These are phyloP conservation scores for Pluvianellus socialis DNA, from an alignment of 2,113 vertebrate species.

Conservation along the genomic window DNA sequence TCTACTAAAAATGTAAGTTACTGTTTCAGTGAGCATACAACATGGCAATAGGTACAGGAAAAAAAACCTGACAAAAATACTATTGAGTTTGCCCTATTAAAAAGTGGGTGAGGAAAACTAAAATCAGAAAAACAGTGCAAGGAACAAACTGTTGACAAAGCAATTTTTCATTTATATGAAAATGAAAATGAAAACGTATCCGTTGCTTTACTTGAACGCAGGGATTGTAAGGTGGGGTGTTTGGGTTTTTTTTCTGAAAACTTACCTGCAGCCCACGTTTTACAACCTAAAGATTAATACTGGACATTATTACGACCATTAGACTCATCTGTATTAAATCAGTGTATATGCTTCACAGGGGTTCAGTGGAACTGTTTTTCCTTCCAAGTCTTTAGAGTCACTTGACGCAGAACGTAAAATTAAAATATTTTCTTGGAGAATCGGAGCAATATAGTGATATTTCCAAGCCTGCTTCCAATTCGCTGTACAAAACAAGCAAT, in stretches of 20 bases:
- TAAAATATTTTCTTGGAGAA: neutral
- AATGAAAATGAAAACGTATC: neutral
- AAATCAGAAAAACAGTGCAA: neutral
- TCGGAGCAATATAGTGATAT: neutral
- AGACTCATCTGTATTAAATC: neutral
- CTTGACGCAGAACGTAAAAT: neutral
- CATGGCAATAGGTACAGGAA: neutral
- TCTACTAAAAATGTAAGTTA: conserved; percentile 75
- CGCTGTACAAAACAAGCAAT: neutral
- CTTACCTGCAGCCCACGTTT: neutral
- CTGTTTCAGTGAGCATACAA: neutral
- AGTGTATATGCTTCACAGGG: neutral
- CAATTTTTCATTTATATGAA: neutral
- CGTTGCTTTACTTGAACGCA: neutral
- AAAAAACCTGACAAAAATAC: neutral
- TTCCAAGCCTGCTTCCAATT: neutral
- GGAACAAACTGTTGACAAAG: neutral
- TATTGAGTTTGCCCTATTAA: neutral
- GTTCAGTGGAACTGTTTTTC: neutral
- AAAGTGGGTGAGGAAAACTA: neutral
- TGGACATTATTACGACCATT: neutral
- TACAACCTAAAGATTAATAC: neutral
- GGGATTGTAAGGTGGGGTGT: neutral
- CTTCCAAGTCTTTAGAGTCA: neutral
- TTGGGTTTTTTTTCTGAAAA: neutral